These are phyloP conservation scores for Macrostomum lignano DNA, from an alignment of 1,140 invertebrate species.

Conservation along the genomic window DNA sequence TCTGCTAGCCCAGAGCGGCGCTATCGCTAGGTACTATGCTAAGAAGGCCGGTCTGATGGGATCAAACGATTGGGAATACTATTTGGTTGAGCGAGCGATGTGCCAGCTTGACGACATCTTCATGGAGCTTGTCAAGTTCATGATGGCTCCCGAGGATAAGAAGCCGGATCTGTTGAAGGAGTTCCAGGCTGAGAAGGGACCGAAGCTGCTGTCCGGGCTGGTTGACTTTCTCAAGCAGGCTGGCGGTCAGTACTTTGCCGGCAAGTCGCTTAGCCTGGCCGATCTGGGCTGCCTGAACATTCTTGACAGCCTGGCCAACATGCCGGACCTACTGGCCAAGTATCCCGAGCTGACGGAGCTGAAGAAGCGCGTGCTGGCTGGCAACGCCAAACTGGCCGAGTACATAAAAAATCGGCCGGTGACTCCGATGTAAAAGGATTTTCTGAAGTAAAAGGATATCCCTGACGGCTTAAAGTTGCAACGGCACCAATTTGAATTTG, in stretches of 20 bases:
- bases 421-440: no score
- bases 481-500: no score
- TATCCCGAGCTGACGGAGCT: constrained; percentile 1
- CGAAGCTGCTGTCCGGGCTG: no score
- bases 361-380: background rate
- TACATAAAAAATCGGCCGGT: background rate
- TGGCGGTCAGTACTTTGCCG: background rate
- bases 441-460: no score
- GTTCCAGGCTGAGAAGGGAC: no score
- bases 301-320: background rate
- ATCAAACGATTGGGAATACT: constrained; percentile 1
- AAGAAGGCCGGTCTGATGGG: background rate
- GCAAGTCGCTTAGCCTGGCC: background rate
- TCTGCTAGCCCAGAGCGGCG: constrained; percentile 1
- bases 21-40: background rate
- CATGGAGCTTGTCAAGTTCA: background rate
- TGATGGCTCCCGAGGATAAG: constrained; percentile 1
- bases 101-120: constrained; percentile 1
- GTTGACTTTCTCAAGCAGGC: background rate
- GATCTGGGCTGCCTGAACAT: background rate
- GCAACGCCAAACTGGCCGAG: background rate
- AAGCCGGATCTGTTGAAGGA: background rate
- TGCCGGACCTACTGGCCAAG: background rate
- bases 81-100: constrained; percentile 2
- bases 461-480: no score